Evolutionary conservation across 2,888 invertebrate genomes (phyloP).

Genomic region (Stenichneumon culpator): DNA sequence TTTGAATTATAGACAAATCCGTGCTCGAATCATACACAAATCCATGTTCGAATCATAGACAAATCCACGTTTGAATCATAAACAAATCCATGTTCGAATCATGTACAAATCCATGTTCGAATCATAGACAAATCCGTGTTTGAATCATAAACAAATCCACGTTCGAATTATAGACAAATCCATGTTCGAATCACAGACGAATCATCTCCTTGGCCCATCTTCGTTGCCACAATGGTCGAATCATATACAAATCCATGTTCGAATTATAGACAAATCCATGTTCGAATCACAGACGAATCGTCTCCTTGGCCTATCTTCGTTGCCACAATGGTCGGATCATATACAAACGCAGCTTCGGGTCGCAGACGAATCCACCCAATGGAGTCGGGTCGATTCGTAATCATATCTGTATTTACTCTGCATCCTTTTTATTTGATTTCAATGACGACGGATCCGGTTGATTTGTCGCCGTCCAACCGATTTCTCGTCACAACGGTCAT

Average conservation of each 20-base stretch:
- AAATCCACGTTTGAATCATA: not conserved
- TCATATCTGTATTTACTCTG: not conserved
- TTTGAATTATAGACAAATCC: no score
- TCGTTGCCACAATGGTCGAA: no score
- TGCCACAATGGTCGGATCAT: not conserved
- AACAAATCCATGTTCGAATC: not conserved
- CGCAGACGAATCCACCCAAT: not conserved
- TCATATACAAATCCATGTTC: no score
- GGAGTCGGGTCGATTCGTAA: not conserved
- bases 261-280: no score
- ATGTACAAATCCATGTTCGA: no score
- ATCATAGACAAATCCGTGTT: no score
- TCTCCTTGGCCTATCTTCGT: not conserved
- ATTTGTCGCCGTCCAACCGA: not conserved
- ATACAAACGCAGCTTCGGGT: not conserved
- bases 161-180: not conserved
- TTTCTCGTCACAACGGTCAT: constrained; percentile 34
- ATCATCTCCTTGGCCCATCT: no score
- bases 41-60: not conserved
- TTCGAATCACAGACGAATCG: not conserved
- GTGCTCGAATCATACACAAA: not conserved
- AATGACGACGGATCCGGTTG: constrained; percentile 14
- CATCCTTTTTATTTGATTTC: constrained; percentile 1
- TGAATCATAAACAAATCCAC: not conserved
- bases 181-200: not conserved